These are phyloP conservation scores for Brachypterus glaber DNA, from an alignment of 2,888 invertebrate species.

Conservation along the genomic window DNA sequence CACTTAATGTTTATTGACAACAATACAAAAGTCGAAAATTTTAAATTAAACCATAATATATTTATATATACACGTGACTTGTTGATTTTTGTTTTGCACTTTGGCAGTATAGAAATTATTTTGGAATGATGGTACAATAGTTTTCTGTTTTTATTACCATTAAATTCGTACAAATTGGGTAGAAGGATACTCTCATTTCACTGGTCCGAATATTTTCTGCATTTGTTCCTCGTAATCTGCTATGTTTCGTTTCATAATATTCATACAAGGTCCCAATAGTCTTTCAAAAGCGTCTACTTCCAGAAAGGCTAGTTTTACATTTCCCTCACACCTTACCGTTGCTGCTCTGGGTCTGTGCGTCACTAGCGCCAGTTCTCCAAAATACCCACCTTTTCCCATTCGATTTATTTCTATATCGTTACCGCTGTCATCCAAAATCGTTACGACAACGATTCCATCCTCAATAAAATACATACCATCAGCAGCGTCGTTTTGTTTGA, in stretches of 20 bases:
- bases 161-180: too few relatives aligned
- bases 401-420: constrained; percentile 67
- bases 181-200: too few relatives aligned
- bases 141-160: too few relatives aligned
- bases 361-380: constrained; percentile 93
- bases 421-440: constrained; percentile 72
- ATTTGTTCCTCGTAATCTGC: constrained; percentile 95
- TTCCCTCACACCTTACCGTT: constrained; percentile 75
- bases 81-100: too few relatives aligned
- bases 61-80: too few relatives aligned
- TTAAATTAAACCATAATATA: too few relatives aligned
- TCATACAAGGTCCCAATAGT: constrained; percentile 95
- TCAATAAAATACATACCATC: constrained; percentile 99
- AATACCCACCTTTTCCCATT: constrained; percentile 72
- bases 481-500: constrained; percentile 87
- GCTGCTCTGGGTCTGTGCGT: constrained; percentile 97
- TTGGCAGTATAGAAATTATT: too few relatives aligned
- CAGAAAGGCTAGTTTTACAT: constrained; percentile 88
- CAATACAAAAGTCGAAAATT: too few relatives aligned
- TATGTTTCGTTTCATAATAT: constrained; percentile 96
- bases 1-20: too few relatives aligned
- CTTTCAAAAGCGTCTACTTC: constrained; percentile 98
- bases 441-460: constrained; percentile 80
- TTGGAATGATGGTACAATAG: too few relatives aligned
- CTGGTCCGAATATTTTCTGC: constrained; percentile 88